These are phyloP conservation scores for Punctoribates punctum DNA, from an alignment of 2,888 invertebrate species.

Conservation along the genomic window DNA sequence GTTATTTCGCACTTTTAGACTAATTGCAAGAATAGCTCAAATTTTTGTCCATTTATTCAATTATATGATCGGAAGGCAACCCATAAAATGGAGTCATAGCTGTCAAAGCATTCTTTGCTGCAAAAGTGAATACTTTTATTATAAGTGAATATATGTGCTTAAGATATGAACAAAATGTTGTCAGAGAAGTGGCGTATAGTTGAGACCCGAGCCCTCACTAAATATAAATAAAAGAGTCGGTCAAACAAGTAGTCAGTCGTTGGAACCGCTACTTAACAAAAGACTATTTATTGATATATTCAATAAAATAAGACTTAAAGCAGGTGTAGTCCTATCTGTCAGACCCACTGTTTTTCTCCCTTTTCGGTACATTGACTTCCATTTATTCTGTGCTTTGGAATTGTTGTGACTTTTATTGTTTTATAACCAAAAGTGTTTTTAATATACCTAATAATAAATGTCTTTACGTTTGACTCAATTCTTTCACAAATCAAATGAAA, in stretches of 20 bases:
- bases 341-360: background rate
- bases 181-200: background rate
- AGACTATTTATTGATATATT: slow-evolving; percentile 20
- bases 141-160: background rate
- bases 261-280: slow-evolving; percentile 14
- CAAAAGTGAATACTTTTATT: slow-evolving; percentile 1
- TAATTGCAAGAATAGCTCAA: slow-evolving; percentile 2
- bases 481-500: background rate
- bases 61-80: background rate
- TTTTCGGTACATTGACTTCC: slow-evolving; percentile 8
- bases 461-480: background rate
- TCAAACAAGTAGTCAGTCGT: slow-evolving; percentile 15
- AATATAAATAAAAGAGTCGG: background rate
- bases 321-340: slow-evolving; percentile 21
- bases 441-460: background rate
- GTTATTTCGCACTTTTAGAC: slow-evolving; percentile 13
- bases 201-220: background rate
- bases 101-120: background rate
- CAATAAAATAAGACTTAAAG: background rate
- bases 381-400: background rate
- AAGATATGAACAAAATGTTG: too few relatives aligned
- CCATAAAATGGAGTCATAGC: background rate
- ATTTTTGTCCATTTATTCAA: background rate
- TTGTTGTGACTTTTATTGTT: slow-evolving; percentile 28
- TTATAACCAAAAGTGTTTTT: slow-evolving; percentile 1